Evolutionary conservation across 2,888 invertebrate species (phyloP).

Genomic region (Andricus quercusramuli): DNA sequence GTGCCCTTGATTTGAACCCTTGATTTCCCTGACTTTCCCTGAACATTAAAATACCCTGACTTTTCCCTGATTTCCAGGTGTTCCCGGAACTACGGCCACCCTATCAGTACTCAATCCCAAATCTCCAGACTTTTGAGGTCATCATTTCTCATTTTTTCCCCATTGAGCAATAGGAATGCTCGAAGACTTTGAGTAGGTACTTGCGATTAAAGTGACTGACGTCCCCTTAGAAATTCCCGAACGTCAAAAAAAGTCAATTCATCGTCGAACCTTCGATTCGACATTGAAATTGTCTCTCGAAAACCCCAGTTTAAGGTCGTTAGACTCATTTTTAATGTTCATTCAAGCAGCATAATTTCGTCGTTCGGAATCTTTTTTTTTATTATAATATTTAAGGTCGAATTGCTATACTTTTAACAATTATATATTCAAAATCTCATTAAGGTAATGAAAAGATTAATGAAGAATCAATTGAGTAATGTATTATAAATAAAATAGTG

Average conservation of each 20-base stretch:
- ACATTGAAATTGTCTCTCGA: constrained; percentile 23
- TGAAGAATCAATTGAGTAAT: background rate
- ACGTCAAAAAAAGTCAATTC: background rate
- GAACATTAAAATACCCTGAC: no score
- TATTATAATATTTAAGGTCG: no score
- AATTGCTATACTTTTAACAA: background rate
- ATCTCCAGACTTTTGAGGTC: background rate
- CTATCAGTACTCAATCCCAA: background rate
- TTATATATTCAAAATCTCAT: background rate
- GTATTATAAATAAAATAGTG: background rate
- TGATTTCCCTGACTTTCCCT: no score
- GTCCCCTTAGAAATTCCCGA: background rate
- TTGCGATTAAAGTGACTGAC: background rate
- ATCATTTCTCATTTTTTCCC: background rate
- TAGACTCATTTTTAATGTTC: background rate
- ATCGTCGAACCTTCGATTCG: constrained; percentile 18
- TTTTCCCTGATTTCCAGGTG: no score
- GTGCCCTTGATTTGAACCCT: no score
- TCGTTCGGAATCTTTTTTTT: background rate
- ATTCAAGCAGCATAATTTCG: background rate
- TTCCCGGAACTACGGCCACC: no score
- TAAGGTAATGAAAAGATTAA: background rate
- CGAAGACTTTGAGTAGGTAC: background rate
- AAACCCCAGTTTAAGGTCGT: constrained; percentile 3
- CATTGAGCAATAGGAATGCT: background rate